Percentiles rank a stretch among this genome's conserved stretches.
Conservation (phyloP, 2,113 vertebrate species). For the Malurus melanocephalus region DNA sequence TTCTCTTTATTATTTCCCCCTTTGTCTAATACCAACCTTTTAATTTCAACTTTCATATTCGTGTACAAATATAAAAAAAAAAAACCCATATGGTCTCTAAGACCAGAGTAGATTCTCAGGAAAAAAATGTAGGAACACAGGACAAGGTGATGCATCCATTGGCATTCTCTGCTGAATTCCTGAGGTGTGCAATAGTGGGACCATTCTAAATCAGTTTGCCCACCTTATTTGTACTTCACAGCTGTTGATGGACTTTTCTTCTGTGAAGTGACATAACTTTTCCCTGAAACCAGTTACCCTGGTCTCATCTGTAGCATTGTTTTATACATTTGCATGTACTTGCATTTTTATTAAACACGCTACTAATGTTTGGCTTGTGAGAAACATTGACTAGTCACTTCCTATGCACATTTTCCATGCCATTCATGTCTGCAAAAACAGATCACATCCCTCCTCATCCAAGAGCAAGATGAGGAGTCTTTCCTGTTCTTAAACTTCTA, state of each 20-base stretch:
- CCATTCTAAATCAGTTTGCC: not conserved
- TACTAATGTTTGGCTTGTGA: not conserved
- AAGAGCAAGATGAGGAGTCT: not conserved
- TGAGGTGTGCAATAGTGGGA: not conserved
- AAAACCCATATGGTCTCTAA: not conserved
- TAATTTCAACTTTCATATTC: not conserved
- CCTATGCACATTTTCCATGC: not conserved
- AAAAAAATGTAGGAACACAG: not conserved
- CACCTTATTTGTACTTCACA: not conserved
- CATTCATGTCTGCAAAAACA: not conserved
- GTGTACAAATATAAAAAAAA: not conserved
- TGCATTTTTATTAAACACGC: not conserved
- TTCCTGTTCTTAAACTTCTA: not conserved
- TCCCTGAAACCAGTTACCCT: not conserved
- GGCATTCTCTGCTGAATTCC: not conserved
- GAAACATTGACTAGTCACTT: not conserved
- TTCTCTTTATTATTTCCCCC: not conserved
- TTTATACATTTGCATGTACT: not conserved
- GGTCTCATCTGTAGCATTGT: not conserved
- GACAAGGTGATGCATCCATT: rapidly evolving
- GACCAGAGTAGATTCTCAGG: not conserved
- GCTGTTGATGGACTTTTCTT: not conserved
- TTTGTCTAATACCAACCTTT: not conserved
- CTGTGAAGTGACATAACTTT: not conserved
- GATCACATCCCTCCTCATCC: not conserved